These are phyloP conservation scores for Campodea augens DNA, from an alignment of 1,140 invertebrate genomes.

Conservation along the genomic window DNA sequence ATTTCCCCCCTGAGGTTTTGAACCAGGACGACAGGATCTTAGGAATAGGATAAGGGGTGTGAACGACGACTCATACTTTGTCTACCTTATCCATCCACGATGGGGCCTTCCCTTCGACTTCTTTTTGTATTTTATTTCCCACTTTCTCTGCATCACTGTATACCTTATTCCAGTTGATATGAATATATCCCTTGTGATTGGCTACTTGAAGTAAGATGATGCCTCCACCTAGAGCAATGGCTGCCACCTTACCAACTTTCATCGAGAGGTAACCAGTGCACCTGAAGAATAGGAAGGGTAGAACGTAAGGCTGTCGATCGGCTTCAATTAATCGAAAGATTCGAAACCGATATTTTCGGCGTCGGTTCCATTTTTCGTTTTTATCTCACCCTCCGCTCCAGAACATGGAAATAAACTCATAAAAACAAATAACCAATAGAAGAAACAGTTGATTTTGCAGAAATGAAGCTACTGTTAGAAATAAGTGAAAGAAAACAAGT, in stretches of 20 bases:
- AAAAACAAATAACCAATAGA: no score
- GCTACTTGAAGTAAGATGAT: constrained; percentile 78
- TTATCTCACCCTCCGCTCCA: background rate
- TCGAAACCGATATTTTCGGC: no score
- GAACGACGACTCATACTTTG: constrained; percentile 6
- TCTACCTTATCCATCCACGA: constrained; percentile 60
- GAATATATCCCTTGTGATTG: constrained; percentile 77
- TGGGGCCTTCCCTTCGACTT: constrained; percentile 44
- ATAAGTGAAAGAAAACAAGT: no score
- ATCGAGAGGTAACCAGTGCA: constrained; percentile 70
- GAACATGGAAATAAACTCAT: no score
- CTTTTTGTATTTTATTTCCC: constrained; percentile 56
- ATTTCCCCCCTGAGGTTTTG: no score
- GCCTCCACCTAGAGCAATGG: constrained; percentile 67
- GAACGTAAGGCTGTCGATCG: no score
- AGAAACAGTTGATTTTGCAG: no score
- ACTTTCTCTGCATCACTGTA: constrained; percentile 61
- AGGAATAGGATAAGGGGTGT: no score
- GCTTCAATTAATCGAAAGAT: no score
- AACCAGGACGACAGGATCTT: no score
- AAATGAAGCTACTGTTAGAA: no score
- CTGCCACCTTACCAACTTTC: constrained; percentile 79
- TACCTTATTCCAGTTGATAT: constrained; percentile 74
- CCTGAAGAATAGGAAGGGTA: constrained; percentile 39
- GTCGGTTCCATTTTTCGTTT: no score